These are phyloP conservation scores for Eurypyga helias DNA, from an alignment of 2,113 vertebrate species.

Conservation along the genomic window DNA sequence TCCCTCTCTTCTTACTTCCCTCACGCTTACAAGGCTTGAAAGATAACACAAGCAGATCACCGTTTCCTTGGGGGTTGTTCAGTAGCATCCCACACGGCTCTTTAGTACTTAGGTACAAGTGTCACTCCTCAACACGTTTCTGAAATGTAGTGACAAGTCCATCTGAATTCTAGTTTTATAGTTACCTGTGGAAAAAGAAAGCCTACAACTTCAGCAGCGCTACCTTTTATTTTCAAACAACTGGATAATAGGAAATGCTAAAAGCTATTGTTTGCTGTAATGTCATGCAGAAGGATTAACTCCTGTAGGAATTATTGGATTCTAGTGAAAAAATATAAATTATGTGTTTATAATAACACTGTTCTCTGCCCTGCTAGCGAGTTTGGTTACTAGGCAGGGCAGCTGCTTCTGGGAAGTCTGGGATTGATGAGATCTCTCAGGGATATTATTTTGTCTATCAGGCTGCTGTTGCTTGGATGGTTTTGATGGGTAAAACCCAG, in stretches of 20 bases:
- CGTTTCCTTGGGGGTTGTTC: not conserved
- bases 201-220: rapidly evolving
- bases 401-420: not conserved
- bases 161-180: not conserved
- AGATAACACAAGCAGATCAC: not conserved
- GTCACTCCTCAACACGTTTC: not conserved
- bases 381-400: not conserved
- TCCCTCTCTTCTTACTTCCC: not conserved
- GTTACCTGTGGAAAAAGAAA: not conserved
- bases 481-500: not conserved
- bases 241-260: not conserved
- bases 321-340: not conserved
- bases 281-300: not conserved
- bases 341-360: too few relatives aligned
- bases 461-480: not conserved
- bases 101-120: not conserved
- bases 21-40: rapidly evolving
- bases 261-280: not conserved
- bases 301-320: not conserved
- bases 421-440: not conserved
- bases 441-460: not conserved
- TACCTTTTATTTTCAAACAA: not conserved
- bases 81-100: not conserved
- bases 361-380: not conserved
- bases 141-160: not conserved